phyloP scores from a whole-genome alignment of 2,113 vertebrate species.

The Haliaeetus leucogaster region DNA sequence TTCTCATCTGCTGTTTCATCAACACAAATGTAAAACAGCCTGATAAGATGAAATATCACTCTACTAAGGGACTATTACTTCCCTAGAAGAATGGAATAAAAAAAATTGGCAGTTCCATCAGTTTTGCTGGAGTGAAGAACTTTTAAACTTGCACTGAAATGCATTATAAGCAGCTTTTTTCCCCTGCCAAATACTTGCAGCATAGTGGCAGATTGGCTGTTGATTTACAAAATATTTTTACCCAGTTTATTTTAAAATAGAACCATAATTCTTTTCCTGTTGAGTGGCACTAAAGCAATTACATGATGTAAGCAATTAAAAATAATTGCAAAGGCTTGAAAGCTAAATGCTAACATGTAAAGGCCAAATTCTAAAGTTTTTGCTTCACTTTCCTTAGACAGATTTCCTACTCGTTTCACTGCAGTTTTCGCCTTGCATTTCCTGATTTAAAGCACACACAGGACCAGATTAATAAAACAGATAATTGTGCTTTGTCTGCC shows the following conservation, averaged over 20 bases:
- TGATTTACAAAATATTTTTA: conserved; percentile 3
- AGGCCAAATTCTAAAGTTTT: neutral
- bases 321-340: neutral
- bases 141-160: neutral
- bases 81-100: neutral
- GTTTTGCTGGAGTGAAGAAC: neutral
- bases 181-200: neutral
- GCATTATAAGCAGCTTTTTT: neutral
- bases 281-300: neutral
- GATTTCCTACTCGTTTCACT: neutral
- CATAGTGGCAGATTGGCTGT: neutral
- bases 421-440: neutral
- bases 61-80: neutral
- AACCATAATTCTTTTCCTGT: neutral
- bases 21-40: neutral
- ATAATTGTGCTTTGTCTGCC: neutral
- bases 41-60: neutral
- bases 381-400: neutral
- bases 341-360: neutral
- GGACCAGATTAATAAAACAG: neutral
- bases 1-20: neutral
- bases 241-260: neutral
- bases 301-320: neutral
- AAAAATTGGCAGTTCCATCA: neutral
- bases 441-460: neutral